Evolutionary conservation across 2,888 invertebrate genomes (phyloP), one percentile per base, ranked within the genome.

Genomic region (Meteorus cinctellus): DNA sequence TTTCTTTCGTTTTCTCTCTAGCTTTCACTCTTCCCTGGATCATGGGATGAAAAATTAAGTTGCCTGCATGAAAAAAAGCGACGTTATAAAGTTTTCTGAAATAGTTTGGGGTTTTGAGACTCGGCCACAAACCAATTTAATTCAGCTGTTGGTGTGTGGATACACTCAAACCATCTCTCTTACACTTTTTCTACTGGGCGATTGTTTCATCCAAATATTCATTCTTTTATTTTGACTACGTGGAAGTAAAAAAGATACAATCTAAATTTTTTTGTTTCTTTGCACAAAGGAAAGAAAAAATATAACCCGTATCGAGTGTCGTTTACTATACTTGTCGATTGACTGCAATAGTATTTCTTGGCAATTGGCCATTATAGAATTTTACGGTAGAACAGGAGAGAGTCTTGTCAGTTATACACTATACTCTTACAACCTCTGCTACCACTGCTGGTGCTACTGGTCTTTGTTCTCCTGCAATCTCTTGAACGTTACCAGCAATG

Each of bases 331-430:
- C 67, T 63, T 19, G 65, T 36, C 78, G 75, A 79, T 79, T 75
- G 77, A 77, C 77, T 75, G 75, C 77, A 41, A 41, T 77, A 75
- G 73, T 79, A 74, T 79, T 79, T 75, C 73, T 75, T 79, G 78
- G 78, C 77, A 41, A 45, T 31, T 55, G 48, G 77, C 78, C 78
- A 79, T 75, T 71, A 77, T 73, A 73, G 77, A 75, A 75, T 75
- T 78, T 65, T 5, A 14, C n/a, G 5, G 48, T 48, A 41, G 16
- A 70, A 19, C 34, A 41, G 8, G 12, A 41, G 59, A 41, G 36
- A 60, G 19, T 55, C 36, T 41, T 19, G 27, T 16, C 51, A 51
- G n/a, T 68, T 51, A 31, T 34, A 41, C 41, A 41, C 41, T 41
- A 41, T 12, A 41, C 41, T 6, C 8, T 41, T 41, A 41, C 41